These are phyloP conservation scores for Sitodiplosis mosellana DNA, from an alignment of 1,140 invertebrate genomes.

Conservation along the genomic window DNA sequence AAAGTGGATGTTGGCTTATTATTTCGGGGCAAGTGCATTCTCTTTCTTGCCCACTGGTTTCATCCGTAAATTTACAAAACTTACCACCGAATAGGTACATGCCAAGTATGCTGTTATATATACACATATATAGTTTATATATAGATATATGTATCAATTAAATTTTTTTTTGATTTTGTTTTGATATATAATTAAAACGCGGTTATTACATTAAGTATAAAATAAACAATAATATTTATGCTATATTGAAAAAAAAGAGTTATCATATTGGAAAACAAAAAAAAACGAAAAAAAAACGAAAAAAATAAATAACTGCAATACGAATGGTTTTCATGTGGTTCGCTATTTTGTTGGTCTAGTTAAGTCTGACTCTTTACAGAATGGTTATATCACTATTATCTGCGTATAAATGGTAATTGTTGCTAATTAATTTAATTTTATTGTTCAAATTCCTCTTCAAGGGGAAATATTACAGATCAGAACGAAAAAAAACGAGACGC, in stretches of 20 bases:
- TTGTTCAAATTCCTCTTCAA: background rate
- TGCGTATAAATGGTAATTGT: too few relatives aligned
- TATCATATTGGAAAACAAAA: too few relatives aligned
- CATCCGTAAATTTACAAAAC: slow-evolving; percentile 92
- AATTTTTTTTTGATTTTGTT: slow-evolving; percentile 1
- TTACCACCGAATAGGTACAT: slow-evolving; percentile 98
- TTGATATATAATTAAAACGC: slow-evolving; percentile 2
- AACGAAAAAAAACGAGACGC: slow-evolving; percentile 8
- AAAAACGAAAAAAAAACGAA: too few relatives aligned
- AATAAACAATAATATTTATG: background rate
- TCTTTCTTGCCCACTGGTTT: slow-evolving; percentile 53
- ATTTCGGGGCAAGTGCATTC: slow-evolving; percentile 85
- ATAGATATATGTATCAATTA: background rate
- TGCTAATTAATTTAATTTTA: background rate
- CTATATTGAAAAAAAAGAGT: too few relatives aligned
- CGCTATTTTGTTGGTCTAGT: slow-evolving; percentile 2
- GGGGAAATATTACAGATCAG: slow-evolving; percentile 1
- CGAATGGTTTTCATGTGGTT: slow-evolving; percentile 1
- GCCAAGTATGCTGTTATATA: slow-evolving; percentile 69
- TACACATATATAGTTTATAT: background rate
- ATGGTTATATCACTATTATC: background rate
- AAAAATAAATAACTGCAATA: background rate
- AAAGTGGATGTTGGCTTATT: slow-evolving; percentile 63
- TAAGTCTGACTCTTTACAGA: slow-evolving; percentile 1
- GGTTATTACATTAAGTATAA: slow-evolving; percentile 3